Percentiles rank a stretch among this genome's conserved stretches.
These are phyloP conservation scores for Calliopum simillimum DNA, from an alignment of 2,888 invertebrate genomes.

Conservation along the genomic window DNA sequence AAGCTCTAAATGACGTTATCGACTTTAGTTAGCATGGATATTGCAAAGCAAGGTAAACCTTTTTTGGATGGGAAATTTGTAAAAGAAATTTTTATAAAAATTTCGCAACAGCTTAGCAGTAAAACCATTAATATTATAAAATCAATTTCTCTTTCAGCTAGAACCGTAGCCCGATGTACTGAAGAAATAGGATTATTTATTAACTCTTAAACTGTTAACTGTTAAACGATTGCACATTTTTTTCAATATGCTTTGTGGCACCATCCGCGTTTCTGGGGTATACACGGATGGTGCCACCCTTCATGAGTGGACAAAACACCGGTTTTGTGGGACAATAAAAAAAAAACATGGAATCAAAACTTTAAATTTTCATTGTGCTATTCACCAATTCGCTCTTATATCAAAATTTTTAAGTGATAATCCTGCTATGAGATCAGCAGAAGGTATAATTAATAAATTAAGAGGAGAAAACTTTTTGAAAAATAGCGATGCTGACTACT, in stretches of 20 bases:
- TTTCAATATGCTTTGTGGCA: neutral
- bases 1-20: neutral
- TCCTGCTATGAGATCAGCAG: conserved; percentile 17
- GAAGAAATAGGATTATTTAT: too few species aligned
- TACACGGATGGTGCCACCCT: conserved; percentile 26
- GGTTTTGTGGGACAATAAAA: conserved; percentile 18
- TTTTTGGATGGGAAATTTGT: neutral
- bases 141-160: too few species aligned
- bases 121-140: neutral
- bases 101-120: neutral
- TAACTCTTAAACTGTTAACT: too few species aligned
- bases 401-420: neutral
- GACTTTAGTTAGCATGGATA: conserved; percentile 8
- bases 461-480: neutral
- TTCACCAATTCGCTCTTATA: conserved; percentile 15
- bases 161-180: too few species aligned
- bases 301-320: conserved; percentile 14
- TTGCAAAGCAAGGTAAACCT: neutral
- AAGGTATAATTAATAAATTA: neutral
- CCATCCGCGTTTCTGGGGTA: conserved; percentile 17
- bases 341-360: conserved; percentile 18
- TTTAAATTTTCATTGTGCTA: conserved; percentile 13
- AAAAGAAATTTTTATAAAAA: neutral
- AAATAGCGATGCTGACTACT: neutral
- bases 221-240: too few species aligned